These are phyloP conservation scores for Drosophila formosana DNA, from an alignment of 2,888 invertebrate genomes.

Conservation along the genomic window DNA sequence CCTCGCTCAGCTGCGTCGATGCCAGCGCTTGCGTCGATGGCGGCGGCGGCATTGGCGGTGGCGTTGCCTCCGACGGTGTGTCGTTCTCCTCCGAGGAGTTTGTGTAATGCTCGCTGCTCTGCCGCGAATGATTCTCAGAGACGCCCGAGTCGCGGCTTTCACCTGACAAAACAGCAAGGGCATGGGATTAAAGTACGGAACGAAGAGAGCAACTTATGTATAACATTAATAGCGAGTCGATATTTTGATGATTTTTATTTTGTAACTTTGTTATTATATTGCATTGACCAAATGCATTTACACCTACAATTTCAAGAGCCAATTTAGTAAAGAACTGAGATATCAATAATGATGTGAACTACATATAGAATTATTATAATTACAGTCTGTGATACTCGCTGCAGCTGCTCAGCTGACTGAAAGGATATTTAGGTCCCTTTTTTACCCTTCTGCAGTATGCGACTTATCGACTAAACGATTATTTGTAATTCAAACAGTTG, in stretches of 20 bases:
- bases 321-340: too few relatives aligned
- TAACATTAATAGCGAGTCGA: too few relatives aligned
- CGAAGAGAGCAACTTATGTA: too few relatives aligned
- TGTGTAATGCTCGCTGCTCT: conserved; percentile 92
- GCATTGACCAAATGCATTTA: too few relatives aligned
- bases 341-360: too few relatives aligned
- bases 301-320: too few relatives aligned
- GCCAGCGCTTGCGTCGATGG: conserved; percentile 37
- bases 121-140: conserved; percentile 90
- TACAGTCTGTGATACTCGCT: not conserved
- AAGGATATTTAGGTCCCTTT: not conserved
- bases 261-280: too few relatives aligned
- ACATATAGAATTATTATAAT: too few relatives aligned
- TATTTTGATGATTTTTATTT: too few relatives aligned
- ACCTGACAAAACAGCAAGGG: conserved; percentile 76
- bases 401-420: not conserved
- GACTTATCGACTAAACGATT: not conserved
- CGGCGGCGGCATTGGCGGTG: conserved; percentile 63
- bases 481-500: not conserved
- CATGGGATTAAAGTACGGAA: not conserved
- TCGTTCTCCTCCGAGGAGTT: conserved; percentile 90
- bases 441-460: not conserved
- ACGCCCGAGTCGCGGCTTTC: conserved; percentile 93
- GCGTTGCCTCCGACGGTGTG: conserved; percentile 84
- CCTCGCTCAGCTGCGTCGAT: conserved; percentile 48